These are phyloP conservation scores for Drosophila infuscata DNA, from an alignment of 2,888 invertebrate species.

Conservation along the genomic window DNA sequence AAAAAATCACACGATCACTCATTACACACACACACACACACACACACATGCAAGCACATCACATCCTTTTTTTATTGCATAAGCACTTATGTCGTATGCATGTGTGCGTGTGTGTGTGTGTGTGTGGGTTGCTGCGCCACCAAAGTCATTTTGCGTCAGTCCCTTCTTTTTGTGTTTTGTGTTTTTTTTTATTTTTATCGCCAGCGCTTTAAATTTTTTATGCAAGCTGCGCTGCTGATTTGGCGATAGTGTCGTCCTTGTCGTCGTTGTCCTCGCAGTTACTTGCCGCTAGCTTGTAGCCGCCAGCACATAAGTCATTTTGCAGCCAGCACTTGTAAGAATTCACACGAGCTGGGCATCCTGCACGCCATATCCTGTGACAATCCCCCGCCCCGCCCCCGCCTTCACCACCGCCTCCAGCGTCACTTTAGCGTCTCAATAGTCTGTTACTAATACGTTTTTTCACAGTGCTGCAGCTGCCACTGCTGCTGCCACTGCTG, in stretches of 20 bases:
- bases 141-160: slow-evolving; percentile 69
- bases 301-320: slow-evolving; percentile 78
- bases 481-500: not conserved
- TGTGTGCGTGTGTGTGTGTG: slow-evolving; percentile 7
- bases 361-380: slow-evolving; percentile 35
- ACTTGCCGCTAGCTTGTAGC: slow-evolving; percentile 28
- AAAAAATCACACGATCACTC: slow-evolving; percentile 82
- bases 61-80: slow-evolving; percentile 57
- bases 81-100: slow-evolving; percentile 68
- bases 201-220: slow-evolving; percentile 71
- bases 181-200: slow-evolving; percentile 61
- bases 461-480: slow-evolving; percentile 52
- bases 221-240: slow-evolving; percentile 77
- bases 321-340: slow-evolving; percentile 73
- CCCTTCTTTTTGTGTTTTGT: slow-evolving; percentile 11
- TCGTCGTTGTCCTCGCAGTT: slow-evolving; percentile 12
- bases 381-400: slow-evolving; percentile 16
- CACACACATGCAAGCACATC: slow-evolving; percentile 11
- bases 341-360: slow-evolving; percentile 69
- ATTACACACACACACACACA: slow-evolving; percentile 65
- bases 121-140: slow-evolving; percentile 9
- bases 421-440: slow-evolving; percentile 77
- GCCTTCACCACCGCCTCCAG: slow-evolving; percentile 19
- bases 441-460: slow-evolving; percentile 80
- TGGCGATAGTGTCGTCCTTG: slow-evolving; percentile 76